Evolutionary conservation across 2,888 invertebrate species (phyloP).

Genomic region (Mylabris sibirica): DNA sequence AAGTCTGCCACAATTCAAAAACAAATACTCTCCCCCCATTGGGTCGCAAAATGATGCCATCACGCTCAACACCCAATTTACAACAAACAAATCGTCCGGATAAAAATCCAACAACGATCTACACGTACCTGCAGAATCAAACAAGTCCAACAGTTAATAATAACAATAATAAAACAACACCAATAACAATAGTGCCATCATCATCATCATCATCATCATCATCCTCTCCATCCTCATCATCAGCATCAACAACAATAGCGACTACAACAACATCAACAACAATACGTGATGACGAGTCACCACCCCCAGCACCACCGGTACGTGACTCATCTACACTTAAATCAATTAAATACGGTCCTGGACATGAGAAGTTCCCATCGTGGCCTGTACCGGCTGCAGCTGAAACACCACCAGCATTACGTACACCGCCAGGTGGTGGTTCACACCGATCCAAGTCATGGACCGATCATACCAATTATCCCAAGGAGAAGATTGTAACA

Average conservation of each 20-base stretch:
- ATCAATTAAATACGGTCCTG: constrained; percentile 72
- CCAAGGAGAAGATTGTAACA: constrained; percentile 71
- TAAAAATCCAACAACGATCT: constrained; percentile 44
- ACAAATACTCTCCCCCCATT: constrained; percentile 24
- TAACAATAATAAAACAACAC: constrained; percentile 32
- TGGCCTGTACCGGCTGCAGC: constrained; percentile 74
- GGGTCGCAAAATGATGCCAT: constrained; percentile 59
- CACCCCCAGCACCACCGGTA: constrained; percentile 69
- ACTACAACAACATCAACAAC: constrained; percentile 37
- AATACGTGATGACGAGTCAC: constrained; percentile 62
- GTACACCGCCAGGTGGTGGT: constrained; percentile 62
- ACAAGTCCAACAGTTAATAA: constrained; percentile 50
- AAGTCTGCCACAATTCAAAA: constrained; percentile 33
- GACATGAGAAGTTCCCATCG: constrained; percentile 78
- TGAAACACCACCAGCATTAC: constrained; percentile 62
- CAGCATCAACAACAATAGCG: constrained; percentile 25
- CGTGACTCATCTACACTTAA: constrained; percentile 74
- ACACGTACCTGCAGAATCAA: constrained; percentile 55
- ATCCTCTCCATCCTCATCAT: neutral
- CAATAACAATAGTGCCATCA: constrained; percentile 19
- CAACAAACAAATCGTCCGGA: constrained; percentile 43
- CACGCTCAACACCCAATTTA: constrained; percentile 62
- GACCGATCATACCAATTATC: constrained; percentile 76
- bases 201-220: constrained; percentile 11
- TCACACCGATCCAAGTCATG: constrained; percentile 74